Conservation (phyloP, 2,113 vertebrate species). For the Anarhynchus alexandrinus region DNA sequence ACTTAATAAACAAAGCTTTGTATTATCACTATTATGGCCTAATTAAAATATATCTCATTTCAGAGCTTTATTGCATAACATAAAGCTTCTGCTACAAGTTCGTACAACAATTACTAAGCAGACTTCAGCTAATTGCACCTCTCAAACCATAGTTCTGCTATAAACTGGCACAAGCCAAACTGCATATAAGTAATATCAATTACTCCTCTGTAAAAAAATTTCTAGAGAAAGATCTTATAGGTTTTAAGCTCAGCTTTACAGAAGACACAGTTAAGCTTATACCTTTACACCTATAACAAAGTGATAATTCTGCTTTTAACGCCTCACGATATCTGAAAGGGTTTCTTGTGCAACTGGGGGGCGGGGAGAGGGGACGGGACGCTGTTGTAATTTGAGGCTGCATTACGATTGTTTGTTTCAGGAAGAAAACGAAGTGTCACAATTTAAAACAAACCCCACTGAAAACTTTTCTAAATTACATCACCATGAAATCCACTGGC, state of each 20-base stretch:
- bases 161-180: neutral
- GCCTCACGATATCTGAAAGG: neutral
- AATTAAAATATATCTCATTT: constrained; percentile 73
- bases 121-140: constrained; percentile 44
- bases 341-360: neutral
- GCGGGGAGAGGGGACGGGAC: too few relatives aligned
- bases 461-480: neutral
- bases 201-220: neutral
- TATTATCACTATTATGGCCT: constrained; percentile 66
- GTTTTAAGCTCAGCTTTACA: neutral
- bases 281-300: neutral
- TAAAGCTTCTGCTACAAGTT: constrained; percentile 61
- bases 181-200: neutral
- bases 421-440: neutral
- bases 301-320: neutral
- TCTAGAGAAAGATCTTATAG: neutral
- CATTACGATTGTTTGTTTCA: neutral
- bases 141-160: constrained; percentile 33
- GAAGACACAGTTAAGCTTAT: neutral
- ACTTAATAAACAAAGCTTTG: constrained; percentile 72
- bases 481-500: neutral
- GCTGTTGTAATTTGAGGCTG: neutral
- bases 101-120: constrained; percentile 43
- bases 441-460: neutral
- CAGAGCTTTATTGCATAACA: constrained; percentile 54